phyloP scores from a whole-genome alignment of 2,113 vertebrate species.

The Notiomystis cincta region DNA sequence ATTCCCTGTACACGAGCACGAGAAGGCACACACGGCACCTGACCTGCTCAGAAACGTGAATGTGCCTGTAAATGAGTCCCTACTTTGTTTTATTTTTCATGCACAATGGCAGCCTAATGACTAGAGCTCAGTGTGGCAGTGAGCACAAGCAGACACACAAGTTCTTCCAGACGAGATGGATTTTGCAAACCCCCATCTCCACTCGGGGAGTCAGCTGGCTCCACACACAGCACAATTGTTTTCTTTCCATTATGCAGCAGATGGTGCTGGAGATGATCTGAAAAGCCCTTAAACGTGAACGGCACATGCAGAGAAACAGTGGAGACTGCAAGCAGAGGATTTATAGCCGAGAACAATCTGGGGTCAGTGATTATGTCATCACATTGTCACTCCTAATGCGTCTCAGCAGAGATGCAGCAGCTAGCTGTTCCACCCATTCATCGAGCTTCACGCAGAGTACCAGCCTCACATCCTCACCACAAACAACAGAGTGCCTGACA shows the following conservation, averaged over 20 bases:
- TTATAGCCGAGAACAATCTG: slow-evolving; percentile 13
- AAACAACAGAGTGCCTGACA: not conserved
- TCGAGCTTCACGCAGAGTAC: not conserved
- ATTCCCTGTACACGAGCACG: not conserved
- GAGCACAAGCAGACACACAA: not conserved
- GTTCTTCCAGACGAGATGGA: not conserved
- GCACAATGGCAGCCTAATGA: not conserved
- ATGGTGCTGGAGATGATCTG: slow-evolving; percentile 41
- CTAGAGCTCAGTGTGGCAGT: not conserved
- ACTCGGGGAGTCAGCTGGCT: not conserved
- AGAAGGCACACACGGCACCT: not conserved
- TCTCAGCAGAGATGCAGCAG: not conserved
- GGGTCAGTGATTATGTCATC: slow-evolving; percentile 12
- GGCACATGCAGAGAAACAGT: not conserved
- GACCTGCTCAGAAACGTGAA: fast-evolving
- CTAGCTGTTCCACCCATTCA: not conserved
- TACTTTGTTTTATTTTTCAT: not conserved
- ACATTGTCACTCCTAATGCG: not conserved
- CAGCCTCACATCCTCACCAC: not conserved
- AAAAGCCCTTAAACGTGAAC: slow-evolving; percentile 37
- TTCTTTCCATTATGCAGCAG: slow-evolving; percentile 36
- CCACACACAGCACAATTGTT: not conserved
- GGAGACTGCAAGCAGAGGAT: slow-evolving; percentile 10
- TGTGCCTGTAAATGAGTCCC: not conserved
- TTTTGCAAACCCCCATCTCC: not conserved